These are phyloP conservation scores for Oreochromis spilurus DNA, from an alignment of 2,113 vertebrate genomes.

Conservation along the genomic window DNA sequence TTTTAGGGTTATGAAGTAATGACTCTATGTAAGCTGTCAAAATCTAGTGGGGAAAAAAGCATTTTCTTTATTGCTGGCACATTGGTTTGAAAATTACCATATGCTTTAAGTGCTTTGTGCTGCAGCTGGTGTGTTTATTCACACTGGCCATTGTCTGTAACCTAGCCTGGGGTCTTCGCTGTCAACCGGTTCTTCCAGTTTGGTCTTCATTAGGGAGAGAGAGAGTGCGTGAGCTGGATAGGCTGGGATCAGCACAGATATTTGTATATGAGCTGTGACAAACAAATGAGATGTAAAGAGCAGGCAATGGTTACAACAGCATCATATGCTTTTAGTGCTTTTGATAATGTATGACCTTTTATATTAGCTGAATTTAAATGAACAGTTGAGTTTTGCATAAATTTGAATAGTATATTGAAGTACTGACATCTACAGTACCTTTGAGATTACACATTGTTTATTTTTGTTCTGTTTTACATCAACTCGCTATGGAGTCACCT, in stretches of 20 bases:
- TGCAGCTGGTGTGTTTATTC: background rate
- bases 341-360: background rate
- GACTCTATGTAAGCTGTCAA: background rate
- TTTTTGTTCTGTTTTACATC: background rate
- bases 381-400: background rate
- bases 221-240: background rate
- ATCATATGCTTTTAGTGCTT: background rate
- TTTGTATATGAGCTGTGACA: conserved; percentile 15
- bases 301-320: background rate
- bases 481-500: fast-evolving
- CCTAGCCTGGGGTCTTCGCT: background rate
- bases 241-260: background rate
- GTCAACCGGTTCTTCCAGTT: conserved; percentile 21
- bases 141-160: background rate
- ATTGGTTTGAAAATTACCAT: background rate
- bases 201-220: background rate
- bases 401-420: background rate
- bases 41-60: background rate
- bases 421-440: background rate
- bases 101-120: background rate
- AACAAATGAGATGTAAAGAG: conserved; percentile 50
- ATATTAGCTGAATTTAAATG: background rate
- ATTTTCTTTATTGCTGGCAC: background rate
- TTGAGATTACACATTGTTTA: background rate
- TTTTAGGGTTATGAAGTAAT: background rate